phyloP scores from a whole-genome alignment of 35 echinoderm and acorn worm species.

The Strongylocentrotus purpuratus region DNA sequence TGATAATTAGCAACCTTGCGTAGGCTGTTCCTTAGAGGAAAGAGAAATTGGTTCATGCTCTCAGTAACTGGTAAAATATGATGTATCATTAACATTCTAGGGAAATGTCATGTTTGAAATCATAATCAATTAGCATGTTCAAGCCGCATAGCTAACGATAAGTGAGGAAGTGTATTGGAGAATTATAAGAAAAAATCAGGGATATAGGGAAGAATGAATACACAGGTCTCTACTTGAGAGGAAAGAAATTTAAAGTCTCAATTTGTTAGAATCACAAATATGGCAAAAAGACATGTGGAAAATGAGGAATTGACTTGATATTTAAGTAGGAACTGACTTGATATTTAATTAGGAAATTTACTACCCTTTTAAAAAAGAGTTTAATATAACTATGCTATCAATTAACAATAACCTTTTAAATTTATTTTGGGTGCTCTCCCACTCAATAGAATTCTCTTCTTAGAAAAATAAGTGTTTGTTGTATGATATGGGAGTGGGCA shows the following conservation, averaged over 20 bases:
- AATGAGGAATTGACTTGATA: not conserved
- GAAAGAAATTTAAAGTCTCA: not conserved
- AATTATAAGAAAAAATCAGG: not conserved
- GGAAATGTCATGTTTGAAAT: not conserved
- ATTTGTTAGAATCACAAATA: not conserved
- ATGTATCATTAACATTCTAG: not conserved
- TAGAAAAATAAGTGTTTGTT: not conserved
- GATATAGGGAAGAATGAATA: not conserved
- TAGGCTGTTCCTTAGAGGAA: not conserved
- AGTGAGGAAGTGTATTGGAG: not conserved
- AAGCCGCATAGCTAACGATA: not conserved
- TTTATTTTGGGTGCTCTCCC: not conserved
- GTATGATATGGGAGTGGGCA: not conserved
- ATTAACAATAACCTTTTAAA: not conserved
- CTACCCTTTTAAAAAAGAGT: not conserved
- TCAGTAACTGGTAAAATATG: not conserved
- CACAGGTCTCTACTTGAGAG: not conserved
- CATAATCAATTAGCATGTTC: not conserved
- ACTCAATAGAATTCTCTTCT: not conserved
- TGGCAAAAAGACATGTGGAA: not conserved
- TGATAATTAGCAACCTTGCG: not conserved
- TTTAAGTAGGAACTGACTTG: not conserved
- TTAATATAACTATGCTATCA: not conserved
- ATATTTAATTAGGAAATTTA: not conserved
- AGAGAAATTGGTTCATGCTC: not conserved